Base-by-base conservation (phyloP, 1,140 invertebrate genomes). In the Drosophila melanica region DNA sequence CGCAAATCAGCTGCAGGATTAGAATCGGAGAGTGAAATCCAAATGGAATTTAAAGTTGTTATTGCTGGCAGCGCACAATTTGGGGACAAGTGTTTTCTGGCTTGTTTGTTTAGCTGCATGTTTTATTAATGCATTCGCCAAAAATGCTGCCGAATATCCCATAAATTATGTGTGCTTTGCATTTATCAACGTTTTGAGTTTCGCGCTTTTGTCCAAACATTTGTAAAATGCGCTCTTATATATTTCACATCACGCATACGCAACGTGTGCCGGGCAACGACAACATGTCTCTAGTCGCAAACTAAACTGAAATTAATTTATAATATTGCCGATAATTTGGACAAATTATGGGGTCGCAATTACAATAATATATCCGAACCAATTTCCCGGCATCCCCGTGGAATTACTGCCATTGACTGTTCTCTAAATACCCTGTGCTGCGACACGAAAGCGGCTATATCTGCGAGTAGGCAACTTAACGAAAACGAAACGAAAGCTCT, bases 341-440 rank as follows among this genome's bases (percentile, higher is more conserved):
- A 89, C 79, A 89, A 84, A 87, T 87, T 89, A 84, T 79, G 64
- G 79, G 64, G 79, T 70, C 72, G 79, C 79, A 82, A 89, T 89
- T 82, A 70, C 67, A 69, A 87, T 53, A 67, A 58, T 51, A 27
- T 48, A 18, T 39, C 41, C 4, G 8, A 4, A 12, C 14, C 50
- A 27, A 23, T 7, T 41, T 18, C 44, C 5, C 20, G 18, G 20
- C n/a, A 35, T 69, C 57, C 58, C 58, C 5, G 18, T 18, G 30
- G 58, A 53, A 48, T 51, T 30, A 16, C 18, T 23, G 27, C 41
- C 41, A 42, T 33, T 45, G 55, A 7, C 39, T 35, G 16, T 33
- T 5, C 39, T 18, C 12, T 6, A 14, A 23, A 62, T 69, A 62
- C 66, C 48, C 58, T 30, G 44, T 33, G 30, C 3, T 11, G 9